Conservation (phyloP, 1,140 invertebrate species). For the Drosophila burlai region DNA sequence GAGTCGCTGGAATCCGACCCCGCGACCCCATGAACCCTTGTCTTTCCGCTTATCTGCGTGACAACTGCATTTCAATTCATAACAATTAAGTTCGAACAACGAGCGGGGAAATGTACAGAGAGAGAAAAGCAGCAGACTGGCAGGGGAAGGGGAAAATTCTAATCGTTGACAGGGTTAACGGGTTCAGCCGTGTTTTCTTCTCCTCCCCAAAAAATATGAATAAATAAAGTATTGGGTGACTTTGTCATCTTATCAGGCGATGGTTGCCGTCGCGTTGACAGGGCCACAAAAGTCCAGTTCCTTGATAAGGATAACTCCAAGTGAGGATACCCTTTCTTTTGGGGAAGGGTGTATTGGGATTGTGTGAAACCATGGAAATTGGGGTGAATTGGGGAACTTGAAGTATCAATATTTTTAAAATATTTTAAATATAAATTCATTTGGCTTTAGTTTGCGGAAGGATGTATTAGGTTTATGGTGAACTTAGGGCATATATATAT, state of each 20-base stretch:
- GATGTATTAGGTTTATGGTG: not conserved
- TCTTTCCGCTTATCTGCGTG: constrained; percentile 48
- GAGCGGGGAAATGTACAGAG: constrained; percentile 19
- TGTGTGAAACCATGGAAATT: not conserved
- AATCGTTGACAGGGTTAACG: constrained; percentile 38
- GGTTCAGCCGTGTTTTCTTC: constrained; percentile 32
- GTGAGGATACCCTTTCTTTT: not conserved
- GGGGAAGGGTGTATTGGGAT: not conserved
- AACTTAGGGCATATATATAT: not conserved
- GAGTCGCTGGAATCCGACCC: constrained; percentile 25
- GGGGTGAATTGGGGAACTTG: not conserved
- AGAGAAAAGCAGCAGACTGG: not conserved
- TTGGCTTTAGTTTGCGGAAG: not conserved
- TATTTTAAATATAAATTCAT: not conserved
- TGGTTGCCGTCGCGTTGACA: constrained; percentile 25
- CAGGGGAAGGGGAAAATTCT: constrained; percentile 7
- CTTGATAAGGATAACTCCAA: constrained; percentile 20
- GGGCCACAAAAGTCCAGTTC: constrained; percentile 14
- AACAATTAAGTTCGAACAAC: constrained; percentile 73
- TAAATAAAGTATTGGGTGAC: constrained; percentile 1
- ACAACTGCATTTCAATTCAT: constrained; percentile 80
- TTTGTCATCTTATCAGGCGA: constrained; percentile 28
- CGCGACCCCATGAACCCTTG: constrained; percentile 37
- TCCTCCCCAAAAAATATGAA: not conserved
- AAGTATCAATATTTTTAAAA: not conserved